Percentiles rank a stretch among this genome's conserved stretches.
Evolutionary conservation across 2,113 vertebrate genomes (phyloP).

Genomic region (Protobothrops mucrosquamatus): DNA sequence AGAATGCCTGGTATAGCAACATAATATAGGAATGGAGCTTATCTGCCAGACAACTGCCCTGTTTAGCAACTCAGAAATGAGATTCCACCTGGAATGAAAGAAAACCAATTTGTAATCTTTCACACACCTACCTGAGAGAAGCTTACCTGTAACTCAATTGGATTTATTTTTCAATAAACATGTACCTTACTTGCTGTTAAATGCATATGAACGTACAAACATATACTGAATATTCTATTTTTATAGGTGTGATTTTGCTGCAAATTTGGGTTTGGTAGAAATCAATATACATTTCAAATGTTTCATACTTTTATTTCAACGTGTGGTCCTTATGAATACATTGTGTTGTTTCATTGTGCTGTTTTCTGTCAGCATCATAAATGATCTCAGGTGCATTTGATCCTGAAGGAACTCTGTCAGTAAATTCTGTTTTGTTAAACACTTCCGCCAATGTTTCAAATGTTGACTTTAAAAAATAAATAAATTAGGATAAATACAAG

Average conservation of each 20-base stretch:
- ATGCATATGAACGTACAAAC: not conserved
- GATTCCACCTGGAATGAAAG: not conserved
- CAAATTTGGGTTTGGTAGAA: slow-evolving; percentile 33
- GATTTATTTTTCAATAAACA: not conserved
- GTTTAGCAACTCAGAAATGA: not conserved
- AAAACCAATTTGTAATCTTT: not conserved
- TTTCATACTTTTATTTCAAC: slow-evolving; percentile 47
- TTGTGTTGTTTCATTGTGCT: not conserved
- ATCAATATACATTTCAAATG: slow-evolving; percentile 61
- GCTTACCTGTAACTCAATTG: not conserved
- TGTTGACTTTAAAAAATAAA: not conserved
- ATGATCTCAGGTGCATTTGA: slow-evolving; percentile 4
- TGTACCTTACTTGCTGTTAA: not conserved
- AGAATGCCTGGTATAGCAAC: not conserved
- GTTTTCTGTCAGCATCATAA: not conserved
- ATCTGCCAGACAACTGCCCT: not conserved
- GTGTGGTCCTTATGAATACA: slow-evolving; percentile 1
- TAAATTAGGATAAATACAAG: slow-evolving; percentile 36
- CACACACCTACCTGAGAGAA: not conserved
- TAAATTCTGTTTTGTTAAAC: not conserved
- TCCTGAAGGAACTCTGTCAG: not conserved
- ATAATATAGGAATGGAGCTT: not conserved
- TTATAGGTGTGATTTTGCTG: slow-evolving; percentile 9
- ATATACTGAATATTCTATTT: not conserved
- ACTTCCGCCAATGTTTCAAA: slow-evolving; percentile 28